These are phyloP conservation scores for Nesogale talazaci DNA, from an alignment of 2,113 vertebrate species.

Conservation along the genomic window DNA sequence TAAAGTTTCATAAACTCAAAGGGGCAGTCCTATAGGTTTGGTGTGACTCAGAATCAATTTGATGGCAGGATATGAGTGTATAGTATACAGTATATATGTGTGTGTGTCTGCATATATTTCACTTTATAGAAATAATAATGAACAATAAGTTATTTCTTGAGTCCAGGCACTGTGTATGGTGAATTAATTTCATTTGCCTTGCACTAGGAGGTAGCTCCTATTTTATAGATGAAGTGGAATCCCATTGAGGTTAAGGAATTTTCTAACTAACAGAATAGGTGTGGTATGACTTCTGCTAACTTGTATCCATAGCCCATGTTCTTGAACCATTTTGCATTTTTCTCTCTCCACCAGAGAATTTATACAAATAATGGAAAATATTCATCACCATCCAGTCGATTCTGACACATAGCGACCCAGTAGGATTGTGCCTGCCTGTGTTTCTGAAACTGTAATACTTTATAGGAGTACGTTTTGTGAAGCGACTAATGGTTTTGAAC, in stretches of 20 bases:
- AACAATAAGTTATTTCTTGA: slow-evolving; percentile 3
- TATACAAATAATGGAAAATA: too few species aligned
- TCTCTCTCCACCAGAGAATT: neutral
- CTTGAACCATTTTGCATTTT: neutral
- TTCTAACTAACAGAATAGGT: neutral
- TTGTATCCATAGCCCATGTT: neutral
- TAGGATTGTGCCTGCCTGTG: too few species aligned
- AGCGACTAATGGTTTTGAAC: too few species aligned
- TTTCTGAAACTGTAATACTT: too few species aligned
- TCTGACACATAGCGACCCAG: too few species aligned
- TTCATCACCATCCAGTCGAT: too few species aligned
- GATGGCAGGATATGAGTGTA: too few species aligned
- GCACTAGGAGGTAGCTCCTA: neutral
- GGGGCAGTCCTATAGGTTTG: too few species aligned
- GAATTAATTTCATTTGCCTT: neutral
- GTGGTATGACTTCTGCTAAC: slow-evolving; percentile 10
- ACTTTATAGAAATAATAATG: neutral
- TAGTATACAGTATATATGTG: too few species aligned
- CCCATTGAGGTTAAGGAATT: neutral
- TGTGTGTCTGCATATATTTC: neutral
- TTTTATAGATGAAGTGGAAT: slow-evolving; percentile 41
- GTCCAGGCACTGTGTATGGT: neutral
- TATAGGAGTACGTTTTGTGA: too few species aligned
- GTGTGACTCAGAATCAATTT: too few species aligned
- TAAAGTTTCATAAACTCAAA: too few species aligned